phyloP scores from a whole-genome alignment of 2,113 vertebrate genomes.

The Noctilio leporinus region DNA sequence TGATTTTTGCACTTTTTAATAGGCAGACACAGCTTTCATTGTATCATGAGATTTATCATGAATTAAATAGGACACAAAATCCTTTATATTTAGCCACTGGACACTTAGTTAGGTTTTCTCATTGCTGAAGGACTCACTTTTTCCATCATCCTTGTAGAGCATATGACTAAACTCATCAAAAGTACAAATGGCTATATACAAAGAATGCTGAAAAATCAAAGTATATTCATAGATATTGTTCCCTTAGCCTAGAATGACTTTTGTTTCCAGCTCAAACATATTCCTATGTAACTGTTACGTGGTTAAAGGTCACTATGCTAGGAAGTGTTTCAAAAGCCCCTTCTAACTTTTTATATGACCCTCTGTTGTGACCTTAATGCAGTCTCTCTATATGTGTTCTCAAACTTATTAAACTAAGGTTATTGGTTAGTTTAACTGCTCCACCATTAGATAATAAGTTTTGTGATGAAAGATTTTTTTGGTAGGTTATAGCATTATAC shows the following conservation, averaged over 20 bases:
- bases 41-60: neutral
- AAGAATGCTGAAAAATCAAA: neutral
- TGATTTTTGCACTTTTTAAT: neutral
- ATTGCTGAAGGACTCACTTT: neutral
- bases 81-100: neutral
- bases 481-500: neutral
- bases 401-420: neutral
- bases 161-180: neutral
- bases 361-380: neutral
- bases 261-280: neutral
- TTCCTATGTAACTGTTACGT: neutral
- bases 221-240: neutral
- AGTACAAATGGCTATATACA: neutral
- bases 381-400: neutral
- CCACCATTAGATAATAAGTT: neutral
- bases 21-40: neutral
- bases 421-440: neutral
- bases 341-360: neutral
- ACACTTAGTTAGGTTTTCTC: neutral
- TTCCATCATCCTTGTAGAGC: neutral
- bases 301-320: too few relatives aligned
- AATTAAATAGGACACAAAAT: neutral
- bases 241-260: neutral
- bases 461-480: neutral
- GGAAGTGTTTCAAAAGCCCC: neutral